Evolutionary conservation across 2,113 vertebrate species (phyloP).

Genomic region (Gadus macrocephalus): DNA sequence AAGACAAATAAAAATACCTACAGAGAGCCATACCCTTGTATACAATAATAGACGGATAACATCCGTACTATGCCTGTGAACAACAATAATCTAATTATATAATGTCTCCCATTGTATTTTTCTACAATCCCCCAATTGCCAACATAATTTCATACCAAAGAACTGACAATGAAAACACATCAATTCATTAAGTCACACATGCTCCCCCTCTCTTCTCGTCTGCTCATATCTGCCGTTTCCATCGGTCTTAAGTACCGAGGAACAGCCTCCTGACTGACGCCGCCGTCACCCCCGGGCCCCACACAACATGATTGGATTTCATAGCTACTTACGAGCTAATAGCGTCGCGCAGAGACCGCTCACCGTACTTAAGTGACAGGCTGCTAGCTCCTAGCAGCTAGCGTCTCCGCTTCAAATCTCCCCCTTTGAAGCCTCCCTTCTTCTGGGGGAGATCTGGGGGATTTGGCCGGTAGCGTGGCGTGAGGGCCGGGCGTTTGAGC

Average conservation of each 20-base stretch:
- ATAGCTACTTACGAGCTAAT: slow-evolving; percentile 73
- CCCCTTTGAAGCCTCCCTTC: slow-evolving; percentile 58
- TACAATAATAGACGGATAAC: too few relatives aligned
- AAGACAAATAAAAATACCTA: too few relatives aligned
- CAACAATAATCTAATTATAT: too few relatives aligned
- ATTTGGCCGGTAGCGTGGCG: slow-evolving; percentile 67
- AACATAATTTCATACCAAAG: too few relatives aligned
- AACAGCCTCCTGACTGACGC: slow-evolving; percentile 56
- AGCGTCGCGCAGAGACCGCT: slow-evolving; percentile 64
- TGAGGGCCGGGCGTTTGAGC: slow-evolving; percentile 59
- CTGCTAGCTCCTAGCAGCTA: slow-evolving; percentile 13
- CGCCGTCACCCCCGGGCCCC: slow-evolving; percentile 64
- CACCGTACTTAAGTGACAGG: slow-evolving; percentile 67
- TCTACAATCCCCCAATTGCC: too few relatives aligned
- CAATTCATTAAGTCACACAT: too few relatives aligned
- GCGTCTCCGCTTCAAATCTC: too few relatives aligned
- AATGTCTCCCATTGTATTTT: too few relatives aligned
- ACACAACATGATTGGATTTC: slow-evolving; percentile 75
- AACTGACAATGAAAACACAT: too few relatives aligned
- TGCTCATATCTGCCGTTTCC: not conserved
- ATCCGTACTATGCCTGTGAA: too few relatives aligned
- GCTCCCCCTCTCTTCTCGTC: too few relatives aligned
- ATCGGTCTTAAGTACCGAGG: slow-evolving; percentile 12
- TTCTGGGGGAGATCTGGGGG: slow-evolving; percentile 57
- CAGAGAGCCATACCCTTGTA: too few relatives aligned